phyloP scores from a whole-genome alignment of 2,113 vertebrate genomes.

The Onychostruthus taczanowskii region DNA sequence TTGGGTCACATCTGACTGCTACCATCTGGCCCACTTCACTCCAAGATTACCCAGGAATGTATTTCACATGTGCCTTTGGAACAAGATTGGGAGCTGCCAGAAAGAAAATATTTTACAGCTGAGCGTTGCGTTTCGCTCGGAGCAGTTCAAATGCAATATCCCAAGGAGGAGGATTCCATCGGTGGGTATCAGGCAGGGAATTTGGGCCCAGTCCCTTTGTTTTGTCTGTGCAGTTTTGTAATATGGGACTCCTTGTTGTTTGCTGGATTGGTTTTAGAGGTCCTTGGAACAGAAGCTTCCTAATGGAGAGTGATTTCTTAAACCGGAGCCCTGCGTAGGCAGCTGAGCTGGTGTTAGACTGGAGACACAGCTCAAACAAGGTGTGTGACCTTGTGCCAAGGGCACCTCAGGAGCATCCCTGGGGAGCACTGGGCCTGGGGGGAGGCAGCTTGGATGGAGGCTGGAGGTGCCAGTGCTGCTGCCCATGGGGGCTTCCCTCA shows the following conservation, averaged over 20 bases:
- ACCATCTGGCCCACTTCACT: constrained; percentile 71
- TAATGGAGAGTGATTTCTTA: neutral
- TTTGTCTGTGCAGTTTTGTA: neutral
- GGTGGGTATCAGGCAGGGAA: neutral
- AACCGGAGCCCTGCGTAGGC: neutral
- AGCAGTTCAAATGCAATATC: constrained; percentile 22
- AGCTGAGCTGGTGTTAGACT: neutral
- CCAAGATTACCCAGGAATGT: constrained; percentile 67
- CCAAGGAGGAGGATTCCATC: neutral
- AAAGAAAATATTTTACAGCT: constrained; percentile 68
- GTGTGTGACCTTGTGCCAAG: neutral
- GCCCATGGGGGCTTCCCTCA: neutral
- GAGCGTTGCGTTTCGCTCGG: neutral
- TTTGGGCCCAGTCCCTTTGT: neutral
- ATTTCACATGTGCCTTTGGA: constrained; percentile 70
- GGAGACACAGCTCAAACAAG: neutral
- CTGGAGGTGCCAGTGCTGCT: neutral
- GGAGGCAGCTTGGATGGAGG: neutral
- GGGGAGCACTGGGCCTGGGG: neutral
- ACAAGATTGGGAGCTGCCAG: constrained; percentile 62
- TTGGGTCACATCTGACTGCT: constrained; percentile 69
- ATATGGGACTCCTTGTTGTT: neutral
- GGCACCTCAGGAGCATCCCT: rapidly evolving
- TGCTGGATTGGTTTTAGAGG: neutral
- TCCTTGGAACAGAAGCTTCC: neutral